Percentiles rank a stretch among this genome's conserved stretches.
Evolutionary conservation across 2,888 invertebrate genomes (phyloP).

Genomic region (Acanthoscelides obtectus): DNA sequence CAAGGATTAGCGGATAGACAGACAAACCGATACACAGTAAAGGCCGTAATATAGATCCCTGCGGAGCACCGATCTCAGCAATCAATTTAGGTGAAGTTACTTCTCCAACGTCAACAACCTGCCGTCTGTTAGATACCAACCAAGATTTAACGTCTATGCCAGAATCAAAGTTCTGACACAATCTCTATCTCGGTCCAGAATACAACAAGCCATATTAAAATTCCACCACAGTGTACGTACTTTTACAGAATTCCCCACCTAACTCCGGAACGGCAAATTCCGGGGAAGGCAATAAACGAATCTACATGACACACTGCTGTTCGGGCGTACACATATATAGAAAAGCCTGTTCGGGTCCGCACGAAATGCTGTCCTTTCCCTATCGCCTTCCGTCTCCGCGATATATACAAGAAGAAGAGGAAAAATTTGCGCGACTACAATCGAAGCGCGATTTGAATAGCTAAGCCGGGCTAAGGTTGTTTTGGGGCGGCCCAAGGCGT

Average conservation of each 20-base stretch:
- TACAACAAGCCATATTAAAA: background rate
- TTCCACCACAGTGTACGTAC: background rate
- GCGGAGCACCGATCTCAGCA: too few relatives aligned
- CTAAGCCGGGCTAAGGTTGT: slow-evolving; percentile 49
- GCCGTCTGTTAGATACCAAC: too few relatives aligned
- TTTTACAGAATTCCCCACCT: background rate
- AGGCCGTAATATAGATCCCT: too few relatives aligned
- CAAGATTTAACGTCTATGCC: too few relatives aligned
- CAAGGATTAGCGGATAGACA: too few relatives aligned
- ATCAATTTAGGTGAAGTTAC: too few relatives aligned
- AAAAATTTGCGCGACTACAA: slow-evolving; percentile 45
- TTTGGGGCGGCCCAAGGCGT: slow-evolving; percentile 44
- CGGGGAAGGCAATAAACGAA: background rate
- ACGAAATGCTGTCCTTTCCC: slow-evolving; percentile 18
- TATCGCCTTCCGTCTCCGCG: slow-evolving; percentile 21
- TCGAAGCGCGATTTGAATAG: slow-evolving; percentile 51
- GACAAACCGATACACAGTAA: too few relatives aligned
- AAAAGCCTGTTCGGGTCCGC: background rate
- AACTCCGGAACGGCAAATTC: background rate
- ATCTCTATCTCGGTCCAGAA: background rate
- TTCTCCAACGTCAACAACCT: too few relatives aligned
- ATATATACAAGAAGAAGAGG: slow-evolving; percentile 32
- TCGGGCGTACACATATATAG: background rate
- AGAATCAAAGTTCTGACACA: background rate
- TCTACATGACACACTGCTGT: background rate